phyloP scores from a whole-genome alignment of 1,140 invertebrate genomes.

The Trachelipus rathkii region DNA sequence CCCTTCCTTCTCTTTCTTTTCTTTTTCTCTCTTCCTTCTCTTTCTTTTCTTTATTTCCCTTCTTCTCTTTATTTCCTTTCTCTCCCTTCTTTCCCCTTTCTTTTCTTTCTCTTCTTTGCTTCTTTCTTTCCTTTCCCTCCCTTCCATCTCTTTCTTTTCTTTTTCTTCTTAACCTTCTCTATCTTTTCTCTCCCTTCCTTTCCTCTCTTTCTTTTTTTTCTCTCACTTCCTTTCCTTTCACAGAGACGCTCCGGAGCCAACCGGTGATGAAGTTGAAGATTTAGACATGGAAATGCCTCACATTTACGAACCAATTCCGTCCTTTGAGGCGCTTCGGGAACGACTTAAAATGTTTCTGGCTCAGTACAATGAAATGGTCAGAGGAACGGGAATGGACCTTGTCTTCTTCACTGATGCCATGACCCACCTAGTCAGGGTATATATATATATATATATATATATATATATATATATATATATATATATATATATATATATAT shows the following conservation, averaged over 20 bases:
- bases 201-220: no score
- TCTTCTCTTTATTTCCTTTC: no score
- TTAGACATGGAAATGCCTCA: slow-evolving; percentile 91
- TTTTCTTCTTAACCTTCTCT: no score
- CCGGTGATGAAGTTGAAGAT: slow-evolving; percentile 93
- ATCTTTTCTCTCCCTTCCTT: no score
- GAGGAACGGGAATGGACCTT: slow-evolving; percentile 91
- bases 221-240: background rate
- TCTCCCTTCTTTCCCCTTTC: no score
- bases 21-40: no score
- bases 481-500: slow-evolving; percentile 3
- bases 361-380: slow-evolving; percentile 94
- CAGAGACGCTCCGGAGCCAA: slow-evolving; percentile 93
- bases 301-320: slow-evolving; percentile 85
- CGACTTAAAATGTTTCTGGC: slow-evolving; percentile 86
- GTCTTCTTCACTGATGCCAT: slow-evolving; percentile 99
- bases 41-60: no score
- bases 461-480: background rate
- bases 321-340: slow-evolving; percentile 67
- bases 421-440: slow-evolving; percentile 80
- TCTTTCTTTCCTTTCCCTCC: no score
- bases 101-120: no score
- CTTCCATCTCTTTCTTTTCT: no score
- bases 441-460: background rate
- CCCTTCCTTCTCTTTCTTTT: no score